Evolutionary conservation across 2,888 invertebrate genomes (phyloP).

Genomic region (Boloria euphrosyne): DNA sequence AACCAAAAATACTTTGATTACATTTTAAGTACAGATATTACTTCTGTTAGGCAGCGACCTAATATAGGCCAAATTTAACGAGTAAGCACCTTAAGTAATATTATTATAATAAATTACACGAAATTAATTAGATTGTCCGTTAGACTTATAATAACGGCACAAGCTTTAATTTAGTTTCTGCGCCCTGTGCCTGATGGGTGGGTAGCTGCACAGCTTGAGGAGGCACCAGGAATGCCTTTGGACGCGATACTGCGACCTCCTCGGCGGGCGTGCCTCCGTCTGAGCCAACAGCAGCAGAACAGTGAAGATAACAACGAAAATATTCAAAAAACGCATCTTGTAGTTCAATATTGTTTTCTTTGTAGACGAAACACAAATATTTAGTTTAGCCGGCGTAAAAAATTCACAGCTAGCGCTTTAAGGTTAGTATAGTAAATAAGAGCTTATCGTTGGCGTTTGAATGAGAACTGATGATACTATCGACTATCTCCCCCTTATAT

Average conservation of each 20-base stretch:
- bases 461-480: slow-evolving; percentile 61
- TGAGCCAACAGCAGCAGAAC: slow-evolving; percentile 49
- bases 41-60: slow-evolving; percentile 68
- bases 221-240: slow-evolving; percentile 60
- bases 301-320: slow-evolving; percentile 52
- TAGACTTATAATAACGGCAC: not conserved
- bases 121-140: slow-evolving; percentile 5
- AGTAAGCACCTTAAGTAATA: slow-evolving; percentile 44
- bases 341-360: slow-evolving; percentile 32
- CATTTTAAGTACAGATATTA: slow-evolving; percentile 64
- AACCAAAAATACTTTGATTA: slow-evolving; percentile 54
- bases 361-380: slow-evolving; percentile 30
- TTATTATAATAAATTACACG: slow-evolving; percentile 10
- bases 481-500: slow-evolving; percentile 60
- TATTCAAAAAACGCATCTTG: slow-evolving; percentile 63
- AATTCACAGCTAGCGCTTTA: slow-evolving; percentile 23
- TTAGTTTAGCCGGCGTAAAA: slow-evolving; percentile 20
- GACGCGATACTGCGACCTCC: slow-evolving; percentile 45
- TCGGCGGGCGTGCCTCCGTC: slow-evolving; percentile 55
- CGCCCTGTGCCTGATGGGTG: slow-evolving; percentile 48
- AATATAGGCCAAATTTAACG: slow-evolving; percentile 56
- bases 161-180: slow-evolving; percentile 38
- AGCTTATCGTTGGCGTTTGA: slow-evolving; percentile 56
- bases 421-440: slow-evolving; percentile 39
- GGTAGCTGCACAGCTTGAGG: slow-evolving; percentile 64